These are phyloP conservation scores for Meleagris gallopavo DNA, from an alignment of 2,113 vertebrate species.

Conservation along the genomic window DNA sequence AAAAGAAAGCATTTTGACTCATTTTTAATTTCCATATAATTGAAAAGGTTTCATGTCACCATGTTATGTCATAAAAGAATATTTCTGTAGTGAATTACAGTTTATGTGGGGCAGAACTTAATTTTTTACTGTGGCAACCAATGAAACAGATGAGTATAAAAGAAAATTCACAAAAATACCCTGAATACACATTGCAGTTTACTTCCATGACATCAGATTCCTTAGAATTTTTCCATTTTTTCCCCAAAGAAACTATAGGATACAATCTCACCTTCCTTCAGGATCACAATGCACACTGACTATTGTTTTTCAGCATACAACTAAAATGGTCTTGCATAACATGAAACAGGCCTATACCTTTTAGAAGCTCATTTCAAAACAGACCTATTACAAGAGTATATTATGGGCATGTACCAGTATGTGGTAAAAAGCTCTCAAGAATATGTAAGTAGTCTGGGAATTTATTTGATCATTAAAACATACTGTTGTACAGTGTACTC, in stretches of 20 bases:
- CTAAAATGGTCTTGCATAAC: background rate
- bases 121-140: background rate
- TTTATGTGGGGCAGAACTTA: background rate
- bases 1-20: background rate
- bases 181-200: fast-evolving
- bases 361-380: background rate
- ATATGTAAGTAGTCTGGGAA: background rate
- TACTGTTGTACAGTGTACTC: background rate
- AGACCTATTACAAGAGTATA: background rate
- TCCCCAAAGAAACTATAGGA: background rate
- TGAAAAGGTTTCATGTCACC: background rate
- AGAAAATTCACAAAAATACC: background rate
- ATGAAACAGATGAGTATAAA: background rate
- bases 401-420: background rate
- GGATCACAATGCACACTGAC: background rate
- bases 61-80: background rate
- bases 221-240: background rate
- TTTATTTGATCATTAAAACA: background rate
- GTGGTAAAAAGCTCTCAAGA: background rate
- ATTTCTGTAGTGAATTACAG: background rate
- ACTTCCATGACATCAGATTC: background rate
- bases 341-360: background rate
- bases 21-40: background rate
- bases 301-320: background rate
- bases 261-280: background rate